These are phyloP conservation scores for Melangyna quadrimaculata DNA, from an alignment of 2,888 invertebrate genomes.

Conservation along the genomic window DNA sequence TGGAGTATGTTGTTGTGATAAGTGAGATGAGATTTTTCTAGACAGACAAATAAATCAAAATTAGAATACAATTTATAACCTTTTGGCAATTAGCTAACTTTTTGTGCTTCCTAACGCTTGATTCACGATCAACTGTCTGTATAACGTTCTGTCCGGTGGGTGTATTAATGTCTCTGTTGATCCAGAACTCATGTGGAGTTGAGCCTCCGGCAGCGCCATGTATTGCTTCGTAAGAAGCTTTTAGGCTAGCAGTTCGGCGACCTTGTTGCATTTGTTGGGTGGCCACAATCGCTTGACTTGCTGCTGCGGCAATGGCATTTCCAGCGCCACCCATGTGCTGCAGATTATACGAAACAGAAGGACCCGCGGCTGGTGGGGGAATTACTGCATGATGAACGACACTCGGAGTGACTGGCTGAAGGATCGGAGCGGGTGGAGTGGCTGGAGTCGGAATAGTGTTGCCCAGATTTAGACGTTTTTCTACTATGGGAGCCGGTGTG, in stretches of 20 bases:
- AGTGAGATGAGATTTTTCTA: constrained; percentile 75
- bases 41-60: constrained; percentile 1
- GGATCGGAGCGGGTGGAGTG: constrained; percentile 77
- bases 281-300: constrained; percentile 97
- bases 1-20: constrained; percentile 68
- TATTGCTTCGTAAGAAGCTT: constrained; percentile 96
- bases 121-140: constrained; percentile 85
- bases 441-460: constrained; percentile 72
- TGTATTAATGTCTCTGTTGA: constrained; percentile 85
- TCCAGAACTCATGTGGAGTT: constrained; percentile 85
- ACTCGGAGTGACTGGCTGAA: constrained; percentile 75
- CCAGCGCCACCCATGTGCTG: constrained; percentile 94
- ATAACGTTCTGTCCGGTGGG: constrained; percentile 88
- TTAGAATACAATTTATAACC: neutral
- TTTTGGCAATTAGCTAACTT: constrained; percentile 79
- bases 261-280: constrained; percentile 98
- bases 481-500: constrained; percentile 75
- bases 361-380: constrained; percentile 75
- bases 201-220: constrained; percentile 85
- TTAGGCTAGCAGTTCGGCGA: constrained; percentile 94
- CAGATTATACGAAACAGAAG: constrained; percentile 85
- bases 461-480: constrained; percentile 79
- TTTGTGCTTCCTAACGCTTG: constrained; percentile 84
- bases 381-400: constrained; percentile 77
- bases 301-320: constrained; percentile 95